A percentile compares a stretch with the other conserved stretches of the same genome.
These are phyloP conservation scores for Serrognathus titanus DNA, from an alignment of 2,888 invertebrate species.

Conservation along the genomic window DNA sequence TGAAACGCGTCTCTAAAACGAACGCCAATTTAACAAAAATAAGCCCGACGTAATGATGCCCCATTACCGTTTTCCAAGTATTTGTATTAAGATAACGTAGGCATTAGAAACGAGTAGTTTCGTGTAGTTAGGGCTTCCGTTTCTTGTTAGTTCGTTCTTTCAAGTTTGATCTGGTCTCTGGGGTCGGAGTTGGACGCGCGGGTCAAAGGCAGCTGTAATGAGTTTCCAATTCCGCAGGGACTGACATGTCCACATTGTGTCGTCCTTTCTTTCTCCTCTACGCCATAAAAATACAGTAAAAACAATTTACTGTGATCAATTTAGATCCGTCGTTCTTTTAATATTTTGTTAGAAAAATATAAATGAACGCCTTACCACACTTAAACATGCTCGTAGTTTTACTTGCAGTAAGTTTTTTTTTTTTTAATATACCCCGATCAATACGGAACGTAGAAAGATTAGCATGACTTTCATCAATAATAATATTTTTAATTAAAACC, in stretches of 20 bases:
- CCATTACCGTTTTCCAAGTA: not conserved
- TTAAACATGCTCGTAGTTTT: too few species aligned
- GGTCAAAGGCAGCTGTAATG: conserved; percentile 50
- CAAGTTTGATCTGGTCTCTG: conserved; percentile 41
- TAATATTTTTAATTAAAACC: too few species aligned
- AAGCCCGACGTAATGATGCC: not conserved
- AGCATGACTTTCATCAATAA: too few species aligned
- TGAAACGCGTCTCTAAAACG: too few species aligned
- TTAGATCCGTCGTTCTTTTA: too few species aligned
- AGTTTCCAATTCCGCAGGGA: conserved; percentile 47
- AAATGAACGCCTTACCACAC: too few species aligned
- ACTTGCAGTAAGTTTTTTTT: too few species aligned
- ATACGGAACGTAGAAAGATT: too few species aligned
- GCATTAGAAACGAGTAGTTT: conserved; percentile 6
- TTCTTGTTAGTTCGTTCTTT: conserved; percentile 34
- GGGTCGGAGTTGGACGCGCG: conserved; percentile 40
- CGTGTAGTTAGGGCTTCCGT: conserved; percentile 17
- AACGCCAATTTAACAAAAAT: too few species aligned
- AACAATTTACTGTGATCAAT: too few species aligned
- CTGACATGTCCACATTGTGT: conserved; percentile 14
- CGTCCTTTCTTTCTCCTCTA: not conserved
- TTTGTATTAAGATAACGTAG: not conserved
- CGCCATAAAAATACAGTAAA: not conserved
- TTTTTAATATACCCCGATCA: too few species aligned
- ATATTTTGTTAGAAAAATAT: too few species aligned